Percentiles rank a stretch among this genome's conserved stretches.
phyloP scores from a whole-genome alignment of 2,888 invertebrate species.

The Coremacera marginata region DNA sequence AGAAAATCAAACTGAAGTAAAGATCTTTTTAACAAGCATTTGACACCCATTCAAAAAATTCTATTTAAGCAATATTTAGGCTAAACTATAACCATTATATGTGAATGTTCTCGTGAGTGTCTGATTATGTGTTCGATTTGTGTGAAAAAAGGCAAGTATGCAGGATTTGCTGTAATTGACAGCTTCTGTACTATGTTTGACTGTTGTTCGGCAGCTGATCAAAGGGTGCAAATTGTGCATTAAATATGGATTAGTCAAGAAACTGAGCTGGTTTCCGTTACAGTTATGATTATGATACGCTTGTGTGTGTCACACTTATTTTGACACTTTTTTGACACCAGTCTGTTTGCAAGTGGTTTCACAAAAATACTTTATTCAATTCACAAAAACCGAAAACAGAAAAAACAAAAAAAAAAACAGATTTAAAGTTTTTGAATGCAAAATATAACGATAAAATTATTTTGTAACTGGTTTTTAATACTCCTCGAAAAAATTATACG shows the following conservation, averaged over 20 bases:
- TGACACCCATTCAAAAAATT: slow-evolving; percentile 11
- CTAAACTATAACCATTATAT: too few species aligned
- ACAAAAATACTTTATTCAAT: too few species aligned
- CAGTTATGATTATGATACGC: slow-evolving; percentile 33
- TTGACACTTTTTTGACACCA: too few species aligned
- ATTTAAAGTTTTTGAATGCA: too few species aligned
- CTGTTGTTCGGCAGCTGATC: background rate
- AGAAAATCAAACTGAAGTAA: background rate
- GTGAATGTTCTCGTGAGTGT: too few species aligned
- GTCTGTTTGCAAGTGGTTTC: too few species aligned
- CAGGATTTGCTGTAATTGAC: background rate
- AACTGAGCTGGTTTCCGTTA: background rate
- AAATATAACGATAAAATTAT: too few species aligned
- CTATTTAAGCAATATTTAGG: background rate
- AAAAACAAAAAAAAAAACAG: too few species aligned
- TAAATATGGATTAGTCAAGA: background rate
- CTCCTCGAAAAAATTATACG: too few species aligned
- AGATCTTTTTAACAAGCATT: background rate
- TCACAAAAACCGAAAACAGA: too few species aligned
- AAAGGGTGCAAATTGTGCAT: slow-evolving; percentile 5
- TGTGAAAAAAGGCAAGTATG: background rate
- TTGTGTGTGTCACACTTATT: background rate
- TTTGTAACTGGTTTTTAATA: too few species aligned
- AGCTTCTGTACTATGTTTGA: background rate
- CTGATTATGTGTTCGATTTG: background rate